Conservation (phyloP, 2,888 invertebrate species). For the Resseliella maxima region DNA sequence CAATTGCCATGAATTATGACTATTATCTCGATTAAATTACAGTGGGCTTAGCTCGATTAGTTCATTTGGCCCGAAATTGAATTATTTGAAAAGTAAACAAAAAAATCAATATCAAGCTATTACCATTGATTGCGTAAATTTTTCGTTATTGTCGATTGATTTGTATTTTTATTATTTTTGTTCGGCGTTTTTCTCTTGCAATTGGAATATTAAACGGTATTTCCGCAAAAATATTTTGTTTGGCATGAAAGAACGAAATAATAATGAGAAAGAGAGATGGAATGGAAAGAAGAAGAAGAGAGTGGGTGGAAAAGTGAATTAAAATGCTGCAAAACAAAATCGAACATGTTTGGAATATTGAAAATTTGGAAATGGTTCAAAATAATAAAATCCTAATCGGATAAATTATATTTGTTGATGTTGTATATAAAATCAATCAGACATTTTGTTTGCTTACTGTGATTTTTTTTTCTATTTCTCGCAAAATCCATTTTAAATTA, state of each 20-base stretch:
- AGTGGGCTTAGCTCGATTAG: too few relatives aligned
- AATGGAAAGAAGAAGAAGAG: too few relatives aligned
- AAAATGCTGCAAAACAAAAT: too few relatives aligned
- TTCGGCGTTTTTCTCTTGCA: neutral
- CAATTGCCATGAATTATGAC: too few relatives aligned
- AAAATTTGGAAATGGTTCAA: neutral
- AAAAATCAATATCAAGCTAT: too few relatives aligned
- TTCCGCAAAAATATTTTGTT: neutral
- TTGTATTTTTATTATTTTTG: neutral
- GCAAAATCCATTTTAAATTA: slow-evolving; percentile 30
- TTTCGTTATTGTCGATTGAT: neutral
- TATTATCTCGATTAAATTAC: too few relatives aligned
- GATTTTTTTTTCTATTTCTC: neutral
- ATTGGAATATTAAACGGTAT: neutral
- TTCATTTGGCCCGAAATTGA: too few relatives aligned
- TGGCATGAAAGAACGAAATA: too few relatives aligned
- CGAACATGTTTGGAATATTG: neutral
- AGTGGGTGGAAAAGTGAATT: too few relatives aligned
- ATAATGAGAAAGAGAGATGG: too few relatives aligned
- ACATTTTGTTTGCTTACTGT: neutral
- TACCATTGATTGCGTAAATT: too few relatives aligned
- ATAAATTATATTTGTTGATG: slow-evolving; percentile 5
- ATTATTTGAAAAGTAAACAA: too few relatives aligned
- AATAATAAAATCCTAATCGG: neutral
- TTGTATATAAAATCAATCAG: slow-evolving; percentile 16